These are phyloP conservation scores for Holacanthella duospinosa DNA, from an alignment of 2,888 invertebrate genomes.

Conservation along the genomic window DNA sequence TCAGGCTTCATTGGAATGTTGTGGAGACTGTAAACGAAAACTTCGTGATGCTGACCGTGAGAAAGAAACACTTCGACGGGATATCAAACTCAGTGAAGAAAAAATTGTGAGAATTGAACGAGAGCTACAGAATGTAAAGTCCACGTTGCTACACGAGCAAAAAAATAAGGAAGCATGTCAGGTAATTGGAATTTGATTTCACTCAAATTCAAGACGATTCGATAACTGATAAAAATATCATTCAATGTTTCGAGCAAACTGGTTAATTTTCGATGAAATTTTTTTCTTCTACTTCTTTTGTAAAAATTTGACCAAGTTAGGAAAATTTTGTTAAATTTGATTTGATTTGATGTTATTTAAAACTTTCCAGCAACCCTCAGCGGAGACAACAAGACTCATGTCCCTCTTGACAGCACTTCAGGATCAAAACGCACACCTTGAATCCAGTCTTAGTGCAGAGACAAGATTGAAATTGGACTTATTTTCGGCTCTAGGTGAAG, in stretches of 20 bases:
- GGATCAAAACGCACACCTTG: slow-evolving; percentile 83
- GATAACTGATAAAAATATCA: background rate
- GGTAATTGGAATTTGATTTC: background rate
- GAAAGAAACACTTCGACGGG: slow-evolving; percentile 32
- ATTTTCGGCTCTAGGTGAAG: slow-evolving; percentile 92
- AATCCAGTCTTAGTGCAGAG: slow-evolving; percentile 88
- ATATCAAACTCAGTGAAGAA: slow-evolving; percentile 29
- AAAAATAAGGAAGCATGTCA: slow-evolving; percentile 33
- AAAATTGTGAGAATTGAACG: slow-evolving; percentile 33
- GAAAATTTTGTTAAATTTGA: too few species aligned
- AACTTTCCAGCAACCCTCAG: slow-evolving; percentile 33
- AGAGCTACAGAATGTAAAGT: slow-evolving; percentile 37
- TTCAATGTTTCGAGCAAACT: too few species aligned
- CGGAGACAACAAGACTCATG: slow-evolving; percentile 62
- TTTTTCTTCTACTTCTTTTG: too few species aligned
- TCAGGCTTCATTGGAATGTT: slow-evolving; percentile 35
- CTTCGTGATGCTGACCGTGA: slow-evolving; percentile 35
- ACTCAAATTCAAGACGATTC: background rate
- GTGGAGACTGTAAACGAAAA: slow-evolving; percentile 36
- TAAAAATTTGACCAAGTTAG: too few species aligned
- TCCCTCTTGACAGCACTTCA: slow-evolving; percentile 69
- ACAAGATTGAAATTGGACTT: slow-evolving; percentile 95
- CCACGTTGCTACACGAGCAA: slow-evolving; percentile 37
- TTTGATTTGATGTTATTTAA: too few species aligned
- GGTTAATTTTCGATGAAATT: too few species aligned